Evolutionary conservation across 1,140 invertebrate species (phyloP), one percentile per base, ranked within the genome.

Genomic region (Caligus rogercresseyi): DNA sequence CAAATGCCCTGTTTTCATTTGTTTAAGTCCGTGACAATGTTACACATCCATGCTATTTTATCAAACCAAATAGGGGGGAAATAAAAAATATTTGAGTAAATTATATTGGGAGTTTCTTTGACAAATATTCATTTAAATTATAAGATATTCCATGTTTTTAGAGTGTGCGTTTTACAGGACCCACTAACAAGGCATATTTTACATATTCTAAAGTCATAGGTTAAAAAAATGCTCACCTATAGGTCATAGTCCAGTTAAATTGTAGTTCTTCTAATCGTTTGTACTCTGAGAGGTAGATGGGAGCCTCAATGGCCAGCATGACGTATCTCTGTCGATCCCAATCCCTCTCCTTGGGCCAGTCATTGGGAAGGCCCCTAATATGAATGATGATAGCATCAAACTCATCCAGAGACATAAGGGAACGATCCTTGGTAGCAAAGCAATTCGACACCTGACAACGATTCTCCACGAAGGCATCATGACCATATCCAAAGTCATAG

Each of bases 181-280:
- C n/a, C n/a, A n/a, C n/a, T n/a, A n/a, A n/a, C n/a, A n/a, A n/a
- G n/a, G n/a, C n/a, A n/a, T n/a, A n/a, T n/a, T n/a, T n/a, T n/a
- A n/a, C n/a, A n/a, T n/a, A n/a, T n/a, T n/a, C n/a, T n/a, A n/a
- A n/a, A n/a, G n/a, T n/a, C n/a, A n/a, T n/a, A n/a, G n/a, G n/a
- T n/a, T n/a, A n/a, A n/a, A n/a, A n/a, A n/a, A n/a, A n/a, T n/a
- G n/a, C n/a, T n/a, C n/a, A 43, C 31, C 74, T 72, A 66, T 81
- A 81, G 0, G 77, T 81, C 64, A 77, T 72, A 1, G 80, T 81
- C 77, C 77, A 78, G 67, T 83, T 82, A 70, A 83, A 80, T 21
- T 25, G 24, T 16, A 60, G 57, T 13, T 31, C 16, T 15, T 60
- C 26, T 16, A 60, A 25, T 11, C 43, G 24, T 18, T 31, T 24